These are phyloP conservation scores for Ormia ochracea DNA, from an alignment of 2,888 invertebrate genomes.

Conservation along the genomic window DNA sequence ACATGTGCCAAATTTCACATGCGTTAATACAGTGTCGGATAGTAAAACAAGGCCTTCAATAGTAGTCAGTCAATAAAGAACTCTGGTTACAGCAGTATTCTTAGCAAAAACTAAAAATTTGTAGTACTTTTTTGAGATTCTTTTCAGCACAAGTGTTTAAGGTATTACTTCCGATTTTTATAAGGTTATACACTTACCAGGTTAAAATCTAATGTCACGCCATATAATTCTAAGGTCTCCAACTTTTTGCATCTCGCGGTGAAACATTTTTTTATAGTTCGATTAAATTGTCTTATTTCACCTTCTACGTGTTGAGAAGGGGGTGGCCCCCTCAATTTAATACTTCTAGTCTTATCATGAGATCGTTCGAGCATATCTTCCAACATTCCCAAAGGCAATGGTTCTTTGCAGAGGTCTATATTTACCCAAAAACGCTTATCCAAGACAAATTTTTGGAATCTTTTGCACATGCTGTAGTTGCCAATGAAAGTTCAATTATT, in stretches of 20 bases:
- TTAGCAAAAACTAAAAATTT: too few species aligned
- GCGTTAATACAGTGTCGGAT: too few species aligned
- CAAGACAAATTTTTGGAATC: conserved; percentile 71
- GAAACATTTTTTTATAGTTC: conserved; percentile 69
- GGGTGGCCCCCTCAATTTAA: conserved; percentile 73
- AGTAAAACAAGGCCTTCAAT: too few species aligned
- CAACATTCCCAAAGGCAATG: conserved; percentile 69
- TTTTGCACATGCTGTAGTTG: conserved; percentile 70
- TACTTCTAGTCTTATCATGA: conserved; percentile 69
- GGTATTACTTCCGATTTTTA: too few species aligned
- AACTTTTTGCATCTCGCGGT: conserved; percentile 69
- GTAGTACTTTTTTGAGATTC: too few species aligned
- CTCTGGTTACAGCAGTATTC: too few species aligned
- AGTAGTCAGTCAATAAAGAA: too few species aligned
- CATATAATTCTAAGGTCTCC: conserved; percentile 70
- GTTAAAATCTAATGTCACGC: conserved; percentile 74
- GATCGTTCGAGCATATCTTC: conserved; percentile 71
- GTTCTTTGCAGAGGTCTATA: conserved; percentile 71
- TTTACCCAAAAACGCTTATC: conserved; percentile 74
- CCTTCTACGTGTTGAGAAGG: conserved; percentile 67
- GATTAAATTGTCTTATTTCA: conserved; percentile 70
- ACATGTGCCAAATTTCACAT: too few species aligned
- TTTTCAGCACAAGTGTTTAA: too few species aligned
- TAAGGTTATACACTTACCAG: too few species aligned
- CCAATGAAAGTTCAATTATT: background rate